Percentiles rank a stretch among this genome's conserved stretches.
These are phyloP conservation scores for Ectemnius cavifrons DNA, from an alignment of 2,888 invertebrate genomes.

Conservation along the genomic window DNA sequence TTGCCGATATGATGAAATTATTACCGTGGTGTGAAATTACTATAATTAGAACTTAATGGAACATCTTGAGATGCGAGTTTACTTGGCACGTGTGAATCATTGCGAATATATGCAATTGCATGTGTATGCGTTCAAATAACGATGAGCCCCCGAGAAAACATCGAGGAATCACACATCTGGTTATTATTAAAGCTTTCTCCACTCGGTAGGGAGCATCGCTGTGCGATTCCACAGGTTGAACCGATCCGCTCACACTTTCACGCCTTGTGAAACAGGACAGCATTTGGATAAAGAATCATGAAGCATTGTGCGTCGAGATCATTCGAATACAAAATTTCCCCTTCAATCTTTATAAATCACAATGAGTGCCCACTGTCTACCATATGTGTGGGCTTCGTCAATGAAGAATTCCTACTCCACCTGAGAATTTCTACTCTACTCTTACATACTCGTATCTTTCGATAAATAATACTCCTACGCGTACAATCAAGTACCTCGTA, in stretches of 20 bases:
- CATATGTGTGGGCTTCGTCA: background rate
- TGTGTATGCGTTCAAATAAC: too few relatives aligned
- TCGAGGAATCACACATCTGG: background rate
- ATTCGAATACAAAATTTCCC: background rate
- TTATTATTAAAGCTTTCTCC: slow-evolving; percentile 6
- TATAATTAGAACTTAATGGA: too few relatives aligned
- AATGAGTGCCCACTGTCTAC: background rate
- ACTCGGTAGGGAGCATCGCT: background rate
- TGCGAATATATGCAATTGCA: too few relatives aligned
- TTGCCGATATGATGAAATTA: too few relatives aligned
- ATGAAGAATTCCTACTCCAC: background rate
- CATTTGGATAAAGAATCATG: background rate
- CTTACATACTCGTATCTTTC: background rate
- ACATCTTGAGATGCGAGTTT: too few relatives aligned
- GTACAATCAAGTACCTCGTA: too few relatives aligned
- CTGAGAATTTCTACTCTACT: background rate
- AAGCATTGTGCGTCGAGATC: background rate
- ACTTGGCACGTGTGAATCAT: too few relatives aligned
- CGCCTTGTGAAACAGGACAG: background rate
- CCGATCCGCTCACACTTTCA: background rate
- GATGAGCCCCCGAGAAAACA: background rate
- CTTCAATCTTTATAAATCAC: background rate
- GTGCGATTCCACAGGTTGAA: background rate
- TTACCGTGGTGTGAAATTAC: too few relatives aligned
- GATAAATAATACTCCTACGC: too few relatives aligned